Conservation (phyloP, 2,888 invertebrate species). For the Adela reaumurella region DNA sequence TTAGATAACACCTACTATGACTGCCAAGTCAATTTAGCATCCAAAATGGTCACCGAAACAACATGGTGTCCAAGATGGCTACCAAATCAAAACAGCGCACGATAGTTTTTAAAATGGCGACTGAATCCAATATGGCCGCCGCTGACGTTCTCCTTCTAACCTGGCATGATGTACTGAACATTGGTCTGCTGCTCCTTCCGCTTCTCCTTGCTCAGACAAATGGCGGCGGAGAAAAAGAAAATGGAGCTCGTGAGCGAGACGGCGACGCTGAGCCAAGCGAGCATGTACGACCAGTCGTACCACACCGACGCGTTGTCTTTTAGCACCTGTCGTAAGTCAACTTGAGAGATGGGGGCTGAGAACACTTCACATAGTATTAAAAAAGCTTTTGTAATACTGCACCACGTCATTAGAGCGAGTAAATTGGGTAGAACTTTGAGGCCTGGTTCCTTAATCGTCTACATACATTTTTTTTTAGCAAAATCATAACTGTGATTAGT, state of each 20-base stretch:
- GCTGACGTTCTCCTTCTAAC: conserved; percentile 40
- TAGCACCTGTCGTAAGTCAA: conserved; percentile 57
- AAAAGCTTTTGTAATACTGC: too few relatives aligned
- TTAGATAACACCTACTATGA: too few relatives aligned
- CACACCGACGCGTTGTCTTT: conserved; percentile 68
- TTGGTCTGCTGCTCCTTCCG: conserved; percentile 70
- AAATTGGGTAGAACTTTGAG: too few relatives aligned
- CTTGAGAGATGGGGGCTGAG: too few relatives aligned
- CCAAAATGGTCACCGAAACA: conserved; percentile 19
- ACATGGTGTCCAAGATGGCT: conserved; percentile 24
- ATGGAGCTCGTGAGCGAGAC: conserved; percentile 71
- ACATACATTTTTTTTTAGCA: too few relatives aligned
- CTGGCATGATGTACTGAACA: conserved; percentile 89
- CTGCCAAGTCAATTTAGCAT: too few relatives aligned
- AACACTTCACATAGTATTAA: too few relatives aligned
- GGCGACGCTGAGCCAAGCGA: conserved; percentile 79
- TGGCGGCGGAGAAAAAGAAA: conserved; percentile 75
- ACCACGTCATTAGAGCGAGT: too few relatives aligned
- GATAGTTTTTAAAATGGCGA: too few relatives aligned
- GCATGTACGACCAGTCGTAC: conserved; percentile 85
- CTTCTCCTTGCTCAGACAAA: conserved; percentile 74
- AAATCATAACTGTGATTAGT: too few relatives aligned
- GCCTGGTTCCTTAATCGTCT: too few relatives aligned
- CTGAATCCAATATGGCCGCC: conserved; percentile 28
- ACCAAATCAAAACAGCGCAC: conserved; percentile 21